phyloP scores from a whole-genome alignment of 2,113 vertebrate genomes.

The Morone chrysops region DNA sequence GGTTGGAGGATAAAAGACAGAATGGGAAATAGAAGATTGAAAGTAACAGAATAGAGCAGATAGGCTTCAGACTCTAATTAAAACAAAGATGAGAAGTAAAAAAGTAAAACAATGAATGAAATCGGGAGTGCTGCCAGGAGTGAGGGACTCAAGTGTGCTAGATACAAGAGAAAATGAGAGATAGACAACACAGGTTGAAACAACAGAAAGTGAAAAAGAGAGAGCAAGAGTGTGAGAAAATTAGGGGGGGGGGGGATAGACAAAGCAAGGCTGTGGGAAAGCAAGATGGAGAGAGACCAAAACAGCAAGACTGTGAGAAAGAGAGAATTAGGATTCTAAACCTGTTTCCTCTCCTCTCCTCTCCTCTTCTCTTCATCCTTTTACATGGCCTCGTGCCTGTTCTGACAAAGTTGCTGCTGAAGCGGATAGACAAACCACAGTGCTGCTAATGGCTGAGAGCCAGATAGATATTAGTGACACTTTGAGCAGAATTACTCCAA shows the following conservation, averaged over 20 bases:
- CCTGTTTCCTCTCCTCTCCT: constrained; percentile 28
- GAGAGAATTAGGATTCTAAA: constrained; percentile 64
- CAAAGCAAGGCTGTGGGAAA: constrained; percentile 64
- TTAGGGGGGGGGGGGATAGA: background rate
- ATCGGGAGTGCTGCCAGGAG: too few relatives aligned
- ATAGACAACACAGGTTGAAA: background rate
- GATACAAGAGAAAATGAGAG: constrained; percentile 15
- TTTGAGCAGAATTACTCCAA: constrained; percentile 27
- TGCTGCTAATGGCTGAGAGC: constrained; percentile 28
- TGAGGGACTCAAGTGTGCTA: background rate
- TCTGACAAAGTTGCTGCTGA: constrained; percentile 29
- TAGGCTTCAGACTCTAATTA: background rate
- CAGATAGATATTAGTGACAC: constrained; percentile 30
- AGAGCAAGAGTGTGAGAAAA: constrained; percentile 50
- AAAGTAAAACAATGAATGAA: background rate
- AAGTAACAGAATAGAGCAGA: background rate
- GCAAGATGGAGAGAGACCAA: constrained; percentile 28
- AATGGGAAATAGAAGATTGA: background rate
- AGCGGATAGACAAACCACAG: constrained; percentile 37
- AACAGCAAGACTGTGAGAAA: constrained; percentile 66
- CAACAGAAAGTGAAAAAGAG: constrained; percentile 26
- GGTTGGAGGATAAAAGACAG: background rate
- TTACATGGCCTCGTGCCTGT: constrained; percentile 3
- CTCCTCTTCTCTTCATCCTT: constrained; percentile 23
- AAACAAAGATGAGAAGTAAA: constrained; percentile 13